These are phyloP conservation scores for Lytechinus pictus DNA, from an alignment of 35 echinoderm and acorn worm species.

Conservation along the genomic window DNA sequence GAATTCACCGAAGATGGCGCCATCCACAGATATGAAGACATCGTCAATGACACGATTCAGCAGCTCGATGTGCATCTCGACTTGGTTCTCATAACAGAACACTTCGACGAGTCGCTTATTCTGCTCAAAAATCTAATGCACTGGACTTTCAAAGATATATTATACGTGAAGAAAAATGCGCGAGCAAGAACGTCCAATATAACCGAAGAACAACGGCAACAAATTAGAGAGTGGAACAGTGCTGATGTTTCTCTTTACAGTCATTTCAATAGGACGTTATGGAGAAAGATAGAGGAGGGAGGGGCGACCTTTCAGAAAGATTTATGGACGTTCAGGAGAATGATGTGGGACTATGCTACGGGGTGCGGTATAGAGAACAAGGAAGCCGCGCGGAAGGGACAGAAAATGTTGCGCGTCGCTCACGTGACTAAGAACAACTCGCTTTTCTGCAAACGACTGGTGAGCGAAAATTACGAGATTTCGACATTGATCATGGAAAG, in stretches of 20 bases:
- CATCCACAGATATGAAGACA: not conserved
- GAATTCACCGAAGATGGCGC: slow-evolving; percentile 60
- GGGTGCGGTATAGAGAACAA: slow-evolving; percentile 20
- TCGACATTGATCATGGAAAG: not conserved
- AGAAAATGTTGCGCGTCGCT: not conserved
- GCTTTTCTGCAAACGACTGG: slow-evolving; percentile 28
- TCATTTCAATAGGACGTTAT: slow-evolving; percentile 65
- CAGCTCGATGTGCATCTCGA: slow-evolving; percentile 58
- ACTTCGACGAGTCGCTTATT: slow-evolving; percentile 77
- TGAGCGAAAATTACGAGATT: slow-evolving; percentile 35
- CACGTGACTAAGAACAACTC: not conserved
- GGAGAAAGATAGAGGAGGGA: slow-evolving; percentile 56
- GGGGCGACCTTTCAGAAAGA: slow-evolving; percentile 42
- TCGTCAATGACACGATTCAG: slow-evolving; percentile 42
- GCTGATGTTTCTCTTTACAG: slow-evolving; percentile 62
- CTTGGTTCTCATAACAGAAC: slow-evolving; percentile 75
- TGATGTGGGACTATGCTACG: not conserved
- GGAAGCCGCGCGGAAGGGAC: slow-evolving; percentile 20
- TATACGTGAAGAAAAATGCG: slow-evolving; percentile 65
- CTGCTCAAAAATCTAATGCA: slow-evolving; percentile 61
- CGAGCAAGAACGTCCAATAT: not conserved
- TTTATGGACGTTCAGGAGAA: slow-evolving; percentile 50
- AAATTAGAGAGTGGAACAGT: slow-evolving; percentile 47
- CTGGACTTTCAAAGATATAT: slow-evolving; percentile 66
- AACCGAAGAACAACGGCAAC: slow-evolving; percentile 6